Conservation (phyloP, 2,797 vertebrate species). For the Hippopotamyrus pictus region DNA sequence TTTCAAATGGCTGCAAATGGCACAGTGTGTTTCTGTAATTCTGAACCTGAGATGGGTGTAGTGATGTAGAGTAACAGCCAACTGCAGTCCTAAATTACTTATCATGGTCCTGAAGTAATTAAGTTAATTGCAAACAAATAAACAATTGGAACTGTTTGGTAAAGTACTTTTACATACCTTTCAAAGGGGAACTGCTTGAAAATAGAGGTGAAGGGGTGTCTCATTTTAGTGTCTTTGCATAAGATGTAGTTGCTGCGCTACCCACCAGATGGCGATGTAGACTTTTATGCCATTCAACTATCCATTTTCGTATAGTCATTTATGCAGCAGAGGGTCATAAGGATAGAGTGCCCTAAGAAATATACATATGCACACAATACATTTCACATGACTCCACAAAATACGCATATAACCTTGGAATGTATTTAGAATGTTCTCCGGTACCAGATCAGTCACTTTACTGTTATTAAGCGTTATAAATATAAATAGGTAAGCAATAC, state of each 20-base stretch:
- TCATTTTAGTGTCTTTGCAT: neutral
- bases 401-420: neutral
- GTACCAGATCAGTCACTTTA: neutral
- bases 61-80: neutral
- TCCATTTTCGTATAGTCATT: neutral
- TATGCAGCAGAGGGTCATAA: neutral
- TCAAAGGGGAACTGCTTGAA: neutral
- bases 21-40: neutral
- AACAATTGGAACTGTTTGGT: neutral
- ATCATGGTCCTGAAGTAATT: neutral
- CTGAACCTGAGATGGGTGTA: neutral
- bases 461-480: neutral
- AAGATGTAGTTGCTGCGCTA: neutral
- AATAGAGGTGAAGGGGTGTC: neutral
- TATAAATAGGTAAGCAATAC: neutral
- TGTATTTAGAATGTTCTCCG: neutral
- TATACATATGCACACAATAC: neutral
- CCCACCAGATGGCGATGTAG: constrained; percentile 13
- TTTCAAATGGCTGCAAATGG: neutral
- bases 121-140: neutral
- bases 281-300: neutral
- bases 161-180: neutral
- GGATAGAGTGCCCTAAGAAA: neutral
- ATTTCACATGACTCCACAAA: neutral
- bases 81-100: neutral